Conservation (phyloP, 2,888 invertebrate species). For the Isoperla grammatica region DNA sequence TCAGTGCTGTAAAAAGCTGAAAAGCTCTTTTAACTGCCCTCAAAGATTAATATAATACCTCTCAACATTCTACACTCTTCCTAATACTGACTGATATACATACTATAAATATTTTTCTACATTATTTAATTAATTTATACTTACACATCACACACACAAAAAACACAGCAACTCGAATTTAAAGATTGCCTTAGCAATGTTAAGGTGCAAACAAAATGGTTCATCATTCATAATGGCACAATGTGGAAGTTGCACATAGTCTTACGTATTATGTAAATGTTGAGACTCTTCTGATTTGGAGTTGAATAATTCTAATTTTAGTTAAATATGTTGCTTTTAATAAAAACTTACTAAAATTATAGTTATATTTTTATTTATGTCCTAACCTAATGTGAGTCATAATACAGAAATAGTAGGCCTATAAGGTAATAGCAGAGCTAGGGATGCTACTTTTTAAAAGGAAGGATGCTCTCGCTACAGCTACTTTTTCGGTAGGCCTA, state of each 20-base stretch:
- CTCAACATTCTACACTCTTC: not conserved
- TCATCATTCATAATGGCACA: not conserved
- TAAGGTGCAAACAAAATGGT: not conserved
- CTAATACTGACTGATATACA: not conserved
- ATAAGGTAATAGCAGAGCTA: too few species aligned
- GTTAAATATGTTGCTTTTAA: not conserved
- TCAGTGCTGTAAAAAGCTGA: slow-evolving; percentile 2
- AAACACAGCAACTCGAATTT: not conserved
- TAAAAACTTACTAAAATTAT: not conserved
- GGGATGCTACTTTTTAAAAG: too few species aligned
- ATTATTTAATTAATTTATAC: not conserved
- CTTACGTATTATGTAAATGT: not conserved
- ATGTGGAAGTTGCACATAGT: slow-evolving; percentile 1
- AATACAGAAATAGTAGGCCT: too few species aligned
- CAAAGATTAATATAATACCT: not conserved
- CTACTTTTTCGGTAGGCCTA: too few species aligned
- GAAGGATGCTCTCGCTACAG: too few species aligned
- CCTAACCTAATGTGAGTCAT: too few species aligned
- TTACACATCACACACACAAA: not conserved
- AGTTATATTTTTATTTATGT: too few species aligned
- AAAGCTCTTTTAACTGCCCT: too few species aligned
- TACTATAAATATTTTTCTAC: not conserved
- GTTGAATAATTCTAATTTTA: not conserved
- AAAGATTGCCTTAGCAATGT: not conserved
- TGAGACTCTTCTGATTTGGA: not conserved